Conservation (phyloP, 2,113 vertebrate genomes). For the Brevimyrus niger region DNA sequence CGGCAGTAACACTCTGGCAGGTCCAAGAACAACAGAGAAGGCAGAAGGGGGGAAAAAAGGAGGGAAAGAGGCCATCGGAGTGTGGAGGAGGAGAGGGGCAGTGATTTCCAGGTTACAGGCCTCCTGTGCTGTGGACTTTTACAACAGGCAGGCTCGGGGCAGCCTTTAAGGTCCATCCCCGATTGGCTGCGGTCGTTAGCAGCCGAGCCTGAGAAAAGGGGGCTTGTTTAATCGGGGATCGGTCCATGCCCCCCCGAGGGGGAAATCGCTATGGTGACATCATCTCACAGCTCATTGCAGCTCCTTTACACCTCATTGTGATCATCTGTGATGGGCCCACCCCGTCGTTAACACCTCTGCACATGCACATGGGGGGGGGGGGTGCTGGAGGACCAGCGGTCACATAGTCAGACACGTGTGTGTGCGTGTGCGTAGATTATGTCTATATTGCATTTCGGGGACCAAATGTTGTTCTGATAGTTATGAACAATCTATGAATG, state of each 20-base stretch:
- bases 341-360: slow-evolving; percentile 25
- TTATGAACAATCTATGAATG: neutral
- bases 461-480: neutral
- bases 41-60: neutral
- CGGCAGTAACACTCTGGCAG: neutral
- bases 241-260: neutral
- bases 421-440: neutral
- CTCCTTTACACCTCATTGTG: slow-evolving; percentile 34
- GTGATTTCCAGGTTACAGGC: neutral
- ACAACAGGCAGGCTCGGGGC: neutral
- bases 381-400: neutral
- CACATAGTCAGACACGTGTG: neutral
- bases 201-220: neutral
- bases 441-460: too few species aligned
- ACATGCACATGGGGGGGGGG: neutral
- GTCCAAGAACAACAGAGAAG: slow-evolving; percentile 6
- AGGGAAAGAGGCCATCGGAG: neutral
- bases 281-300: slow-evolving; percentile 29
- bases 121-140: neutral
- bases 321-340: slow-evolving; percentile 20
- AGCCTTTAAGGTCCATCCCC: neutral
- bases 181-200: neutral
- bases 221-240: neutral
- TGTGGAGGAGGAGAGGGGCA: neutral
- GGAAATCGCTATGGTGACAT: slow-evolving; percentile 19